Evolutionary conservation across 2,797 vertebrate genomes (phyloP).

Genomic region (Enteromius paludinosus): DNA sequence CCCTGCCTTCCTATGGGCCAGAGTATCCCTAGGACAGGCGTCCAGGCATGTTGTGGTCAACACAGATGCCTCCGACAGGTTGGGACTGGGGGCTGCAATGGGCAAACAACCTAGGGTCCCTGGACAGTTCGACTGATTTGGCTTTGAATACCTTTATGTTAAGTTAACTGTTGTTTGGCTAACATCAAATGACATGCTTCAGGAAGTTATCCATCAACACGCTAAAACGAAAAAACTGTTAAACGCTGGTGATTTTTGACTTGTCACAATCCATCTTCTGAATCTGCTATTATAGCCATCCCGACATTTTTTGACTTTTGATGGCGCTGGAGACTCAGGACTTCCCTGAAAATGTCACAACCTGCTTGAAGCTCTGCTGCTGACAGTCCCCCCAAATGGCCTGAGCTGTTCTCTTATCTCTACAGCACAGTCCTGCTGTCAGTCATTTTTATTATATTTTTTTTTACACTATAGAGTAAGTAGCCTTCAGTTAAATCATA

Average conservation of each 20-base stretch:
- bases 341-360: conserved; percentile 51
- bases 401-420: conserved; percentile 47
- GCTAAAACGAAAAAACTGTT: background rate
- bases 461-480: conserved; percentile 1
- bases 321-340: conserved; percentile 41
- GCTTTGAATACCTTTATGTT: background rate
- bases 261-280: conserved; percentile 40
- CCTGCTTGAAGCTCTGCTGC: conserved; percentile 30
- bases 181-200: background rate
- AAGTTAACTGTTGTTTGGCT: background rate
- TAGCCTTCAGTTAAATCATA: conserved; percentile 37
- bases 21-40: no score
- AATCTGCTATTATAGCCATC: conserved; percentile 37
- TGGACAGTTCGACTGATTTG: no score
- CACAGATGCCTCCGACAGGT: no score
- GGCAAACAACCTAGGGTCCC: no score
- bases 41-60: no score
- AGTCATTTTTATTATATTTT: conserved; percentile 28
- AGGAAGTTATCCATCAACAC: conserved; percentile 19
- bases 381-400: conserved; percentile 50
- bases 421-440: conserved; percentile 51
- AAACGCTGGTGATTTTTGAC: conserved; percentile 37
- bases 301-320: conserved; percentile 41
- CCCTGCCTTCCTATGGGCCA: no score
- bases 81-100: no score